Base-by-base conservation (phyloP, 1,140 invertebrate species). In the Asbolus verrucosus region DNA sequence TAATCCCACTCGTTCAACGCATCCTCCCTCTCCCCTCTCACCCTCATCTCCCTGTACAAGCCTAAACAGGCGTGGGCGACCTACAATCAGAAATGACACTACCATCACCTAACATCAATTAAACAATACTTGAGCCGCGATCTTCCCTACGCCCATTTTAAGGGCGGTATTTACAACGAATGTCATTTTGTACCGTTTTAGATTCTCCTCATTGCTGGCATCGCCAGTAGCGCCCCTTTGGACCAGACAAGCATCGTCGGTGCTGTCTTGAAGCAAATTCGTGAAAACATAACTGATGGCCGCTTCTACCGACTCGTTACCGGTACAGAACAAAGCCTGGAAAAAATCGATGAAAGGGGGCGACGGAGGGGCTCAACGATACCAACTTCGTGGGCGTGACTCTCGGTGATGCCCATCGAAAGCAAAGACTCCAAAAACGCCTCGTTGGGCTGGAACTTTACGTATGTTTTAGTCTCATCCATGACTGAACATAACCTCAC, bases 161-260 rank as follows among this genome's bases (percentile, higher is more conserved):
- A 90, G 78, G 27, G 83, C 82, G 19, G 73, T 78, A 76, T 90
- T 90, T 0, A 89, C 85, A n/a, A 89, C 85, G 81, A 89, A 87
- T 21, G 87, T 85, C 88, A 90, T 90, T 82, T 89, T 89, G 77
- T 83, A 85, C 14, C 79, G 74, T 33, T 82, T 80, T 6, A 75
- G 72, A 19, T 79, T 78, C 1, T 82, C 82, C 8, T 80, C 82
- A 54, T 77, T 76, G 13, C 16, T 41, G 15, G 65, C 71, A 16
- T 74, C 75, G 77, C 77, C 69, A 69, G 61, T 54, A 38, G 19
- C 18, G 19, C 33, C 33, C 5, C 33, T 5, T n/a, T 24, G 46
- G 6, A 54, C 9, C 0, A 27, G 3, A 13, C 16, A 41, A 6
- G 60, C 71, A 13, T 74, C 75, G 77, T 78, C 69, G 72, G 67